Base-by-base conservation (phyloP, 64 coral and sea anemone genomes). In the Porites lutea region DNA sequence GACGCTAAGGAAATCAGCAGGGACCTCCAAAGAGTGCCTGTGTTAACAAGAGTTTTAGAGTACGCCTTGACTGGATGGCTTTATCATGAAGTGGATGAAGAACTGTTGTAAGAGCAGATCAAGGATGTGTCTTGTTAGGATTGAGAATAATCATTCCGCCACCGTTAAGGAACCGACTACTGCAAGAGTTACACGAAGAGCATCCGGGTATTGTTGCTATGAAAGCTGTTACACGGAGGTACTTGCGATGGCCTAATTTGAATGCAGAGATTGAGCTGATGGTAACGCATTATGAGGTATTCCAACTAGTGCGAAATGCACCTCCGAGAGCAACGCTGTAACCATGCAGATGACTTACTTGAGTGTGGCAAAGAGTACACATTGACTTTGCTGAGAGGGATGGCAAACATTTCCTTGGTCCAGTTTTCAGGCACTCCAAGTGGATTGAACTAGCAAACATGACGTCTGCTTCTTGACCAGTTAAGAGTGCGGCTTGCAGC, bases 361-460 rank as follows among this genome's bases (percentile, higher is more conserved):
- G 74, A 50, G 88, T 90, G 19, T 90, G 75, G 88, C 88, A 90
- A 12, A 79, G 88, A 79, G 18, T 79, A 16, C 88, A 90, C 59
- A 65, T 79, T 50, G 75, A 90, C 69, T 88, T 59, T 75, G 86
- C 86, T n/a, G 70, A 74, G 22, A 65, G 48, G 27, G 69, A 73
- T 60, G 53, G 70, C 0, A 72, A 74, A 3, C 3, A 75, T 47
- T 90, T 59, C n/a, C 65, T 79, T 61, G 18, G 60, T n/a, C 18
- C 79, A 13, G 49, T 90, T 8, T 75, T 79, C 77, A 63, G 57
- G 52, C 88, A 90, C 44, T 79, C 73, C 47, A 79, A 90, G 75
- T 90, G 88, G 75, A 75, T 77, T 62, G 88, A 90, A 45, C 75
- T 90, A 10, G 62, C 77, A 79, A 8, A 59, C 16, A 80, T 65